Percentiles rank a stretch among this genome's conserved stretches.
phyloP scores from a whole-genome alignment of 2,888 invertebrate genomes.

The Lasioglossum lativentre region DNA sequence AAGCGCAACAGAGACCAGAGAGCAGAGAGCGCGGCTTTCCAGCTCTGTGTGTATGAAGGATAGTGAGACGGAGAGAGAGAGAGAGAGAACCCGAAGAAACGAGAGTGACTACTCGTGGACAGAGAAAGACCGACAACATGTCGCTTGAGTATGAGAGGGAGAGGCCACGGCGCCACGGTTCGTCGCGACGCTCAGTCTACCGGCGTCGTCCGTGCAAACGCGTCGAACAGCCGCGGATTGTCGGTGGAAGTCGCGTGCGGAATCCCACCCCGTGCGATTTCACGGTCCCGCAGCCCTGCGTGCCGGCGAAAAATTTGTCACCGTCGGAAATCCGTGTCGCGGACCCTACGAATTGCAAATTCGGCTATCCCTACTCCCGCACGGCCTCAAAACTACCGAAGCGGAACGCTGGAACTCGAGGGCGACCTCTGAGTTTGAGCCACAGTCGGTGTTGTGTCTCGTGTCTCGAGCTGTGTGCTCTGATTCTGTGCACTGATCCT shows the following conservation, averaged over 20 bases:
- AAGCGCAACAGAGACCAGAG: neutral
- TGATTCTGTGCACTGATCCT: no score
- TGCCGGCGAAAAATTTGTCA: neutral
- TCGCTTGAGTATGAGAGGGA: slow-evolving; percentile 57
- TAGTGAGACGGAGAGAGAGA: neutral
- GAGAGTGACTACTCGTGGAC: slow-evolving; percentile 19
- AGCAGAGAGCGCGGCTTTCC: neutral
- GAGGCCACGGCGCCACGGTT: slow-evolving; percentile 77
- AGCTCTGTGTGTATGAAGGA: neutral
- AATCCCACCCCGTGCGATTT: neutral
- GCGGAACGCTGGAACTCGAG: neutral
- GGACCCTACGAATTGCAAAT: neutral
- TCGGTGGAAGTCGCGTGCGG: slow-evolving; percentile 47
- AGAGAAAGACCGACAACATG: slow-evolving; percentile 28
- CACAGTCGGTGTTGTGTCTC: neutral
- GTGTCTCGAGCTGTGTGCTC: neutral
- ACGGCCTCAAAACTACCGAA: neutral
- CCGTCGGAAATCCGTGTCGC: neutral
- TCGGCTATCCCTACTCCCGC: neutral
- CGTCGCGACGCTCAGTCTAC: slow-evolving; percentile 83
- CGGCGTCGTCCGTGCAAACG: slow-evolving; percentile 79
- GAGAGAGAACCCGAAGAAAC: slow-evolving; percentile 4
- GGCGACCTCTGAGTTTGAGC: neutral
- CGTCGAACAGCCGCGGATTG: slow-evolving; percentile 34
- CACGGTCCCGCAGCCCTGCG: neutral